These are phyloP conservation scores for Zaprionus gabonicus DNA, from an alignment of 1,140 invertebrate genomes.

Conservation along the genomic window DNA sequence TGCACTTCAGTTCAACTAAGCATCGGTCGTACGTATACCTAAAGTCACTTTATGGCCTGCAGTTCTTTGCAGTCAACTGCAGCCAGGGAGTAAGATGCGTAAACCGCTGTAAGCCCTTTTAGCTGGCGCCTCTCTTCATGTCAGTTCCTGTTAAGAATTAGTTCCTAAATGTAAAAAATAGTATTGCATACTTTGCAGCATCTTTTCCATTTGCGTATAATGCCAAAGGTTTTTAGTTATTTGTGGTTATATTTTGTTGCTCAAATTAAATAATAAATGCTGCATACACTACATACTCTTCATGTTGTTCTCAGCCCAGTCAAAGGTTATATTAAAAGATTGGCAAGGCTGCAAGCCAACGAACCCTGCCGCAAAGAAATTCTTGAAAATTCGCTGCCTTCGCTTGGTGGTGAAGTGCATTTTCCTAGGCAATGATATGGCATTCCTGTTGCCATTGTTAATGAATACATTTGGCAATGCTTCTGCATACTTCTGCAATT, in stretches of 20 bases:
- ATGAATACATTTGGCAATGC: constrained; percentile 29
- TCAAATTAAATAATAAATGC: neutral
- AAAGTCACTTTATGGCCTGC: neutral
- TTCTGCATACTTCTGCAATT: constrained; percentile 37
- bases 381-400: neutral
- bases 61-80: neutral
- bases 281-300: neutral
- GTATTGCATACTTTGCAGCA: too few species aligned
- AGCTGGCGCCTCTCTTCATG: constrained; percentile 7
- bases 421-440: constrained; percentile 35
- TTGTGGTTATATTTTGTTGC: too few species aligned
- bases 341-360: neutral
- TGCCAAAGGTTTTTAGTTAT: too few species aligned
- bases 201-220: too few species aligned
- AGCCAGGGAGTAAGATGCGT: neutral
- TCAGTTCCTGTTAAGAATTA: constrained; percentile 5
- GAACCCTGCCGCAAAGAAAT: neutral
- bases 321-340: neutral
- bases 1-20: neutral
- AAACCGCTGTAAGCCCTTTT: constrained; percentile 34
- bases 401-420: neutral
- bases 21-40: neutral
- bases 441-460: constrained; percentile 42
- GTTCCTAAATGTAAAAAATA: too few species aligned
- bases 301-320: neutral